Percentiles rank a stretch among this genome's conserved stretches.
phyloP scores from a whole-genome alignment of 2,888 invertebrate genomes.

The Panopea generosa region DNA sequence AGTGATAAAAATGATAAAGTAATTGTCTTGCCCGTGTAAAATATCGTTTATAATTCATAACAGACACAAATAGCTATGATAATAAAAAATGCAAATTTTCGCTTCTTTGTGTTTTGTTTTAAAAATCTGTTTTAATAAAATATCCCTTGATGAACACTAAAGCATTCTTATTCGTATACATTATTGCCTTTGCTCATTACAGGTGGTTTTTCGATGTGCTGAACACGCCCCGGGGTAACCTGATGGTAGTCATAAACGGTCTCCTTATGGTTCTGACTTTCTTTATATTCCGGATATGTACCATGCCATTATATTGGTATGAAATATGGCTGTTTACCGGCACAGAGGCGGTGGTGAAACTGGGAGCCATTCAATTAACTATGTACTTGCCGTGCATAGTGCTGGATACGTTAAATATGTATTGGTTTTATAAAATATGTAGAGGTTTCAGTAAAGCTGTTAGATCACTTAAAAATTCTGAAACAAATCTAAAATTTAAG shows the following conservation, averaged over 20 bases:
- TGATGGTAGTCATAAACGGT: conserved; percentile 80
- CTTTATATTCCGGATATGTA: conserved; percentile 80
- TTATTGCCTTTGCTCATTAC: conserved; percentile 43
- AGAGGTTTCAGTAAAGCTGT: conserved; percentile 77
- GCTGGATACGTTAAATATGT: conserved; percentile 82
- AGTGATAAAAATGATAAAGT: too few relatives aligned
- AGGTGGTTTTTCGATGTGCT: conserved; percentile 83
- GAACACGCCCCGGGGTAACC: conserved; percentile 74
- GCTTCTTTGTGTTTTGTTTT: too few relatives aligned
- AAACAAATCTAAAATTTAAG: too few relatives aligned
- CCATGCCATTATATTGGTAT: conserved; percentile 83
- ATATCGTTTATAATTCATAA: too few relatives aligned
- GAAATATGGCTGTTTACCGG: conserved; percentile 80
- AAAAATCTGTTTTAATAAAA: too few relatives aligned
- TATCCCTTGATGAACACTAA: too few relatives aligned
- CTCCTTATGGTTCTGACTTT: conserved; percentile 82
- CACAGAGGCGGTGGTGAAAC: conserved; percentile 72
- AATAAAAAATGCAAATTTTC: too few relatives aligned
- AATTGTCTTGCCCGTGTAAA: too few relatives aligned
- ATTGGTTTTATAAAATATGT: conserved; percentile 83
- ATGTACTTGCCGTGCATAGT: conserved; percentile 80
- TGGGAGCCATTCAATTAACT: conserved; percentile 82
- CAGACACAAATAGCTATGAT: too few relatives aligned
- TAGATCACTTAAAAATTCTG: too few relatives aligned
- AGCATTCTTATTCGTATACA: too few relatives aligned